Percentiles rank a stretch among this genome's conserved stretches.
phyloP scores from a whole-genome alignment of 2,797 vertebrate genomes.

The Pangasius djambal region DNA sequence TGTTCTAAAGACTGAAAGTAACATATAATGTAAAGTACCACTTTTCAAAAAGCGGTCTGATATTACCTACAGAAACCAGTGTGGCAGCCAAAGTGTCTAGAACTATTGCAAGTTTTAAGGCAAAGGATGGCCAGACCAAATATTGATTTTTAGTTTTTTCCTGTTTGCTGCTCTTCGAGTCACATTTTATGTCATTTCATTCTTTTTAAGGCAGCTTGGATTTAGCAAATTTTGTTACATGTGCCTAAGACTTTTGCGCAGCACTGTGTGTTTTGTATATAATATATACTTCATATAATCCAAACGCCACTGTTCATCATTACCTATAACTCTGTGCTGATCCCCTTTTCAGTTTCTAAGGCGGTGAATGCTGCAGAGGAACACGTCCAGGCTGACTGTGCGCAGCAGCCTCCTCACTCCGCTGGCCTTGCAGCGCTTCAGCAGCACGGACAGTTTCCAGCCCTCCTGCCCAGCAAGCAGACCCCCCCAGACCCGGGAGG shows the following conservation, averaged over 20 bases:
- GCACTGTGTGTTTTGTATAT: background rate
- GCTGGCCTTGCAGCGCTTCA: slow-evolving; percentile 86
- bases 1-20: background rate
- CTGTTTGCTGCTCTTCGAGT: background rate
- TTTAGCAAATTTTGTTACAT: background rate
- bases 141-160: background rate
- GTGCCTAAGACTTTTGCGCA: background rate
- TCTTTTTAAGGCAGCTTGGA: background rate
- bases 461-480: slow-evolving; percentile 92
- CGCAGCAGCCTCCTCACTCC: slow-evolving; percentile 67
- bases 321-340: background rate
- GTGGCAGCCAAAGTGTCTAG: background rate
- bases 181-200: background rate
- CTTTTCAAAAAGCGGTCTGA: background rate
- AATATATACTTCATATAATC: background rate
- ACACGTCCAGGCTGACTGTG: slow-evolving; percentile 82
- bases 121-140: background rate
- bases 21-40: background rate
- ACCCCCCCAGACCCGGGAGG: slow-evolving; percentile 82
- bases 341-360: slow-evolving; percentile 74
- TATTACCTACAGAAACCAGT: background rate
- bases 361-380: slow-evolving; percentile 85
- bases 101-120: background rate
- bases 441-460: slow-evolving; percentile 97
- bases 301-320: background rate